These are phyloP conservation scores for Meleagris gallopavo DNA, from an alignment of 2,113 vertebrate species.

Conservation along the genomic window DNA sequence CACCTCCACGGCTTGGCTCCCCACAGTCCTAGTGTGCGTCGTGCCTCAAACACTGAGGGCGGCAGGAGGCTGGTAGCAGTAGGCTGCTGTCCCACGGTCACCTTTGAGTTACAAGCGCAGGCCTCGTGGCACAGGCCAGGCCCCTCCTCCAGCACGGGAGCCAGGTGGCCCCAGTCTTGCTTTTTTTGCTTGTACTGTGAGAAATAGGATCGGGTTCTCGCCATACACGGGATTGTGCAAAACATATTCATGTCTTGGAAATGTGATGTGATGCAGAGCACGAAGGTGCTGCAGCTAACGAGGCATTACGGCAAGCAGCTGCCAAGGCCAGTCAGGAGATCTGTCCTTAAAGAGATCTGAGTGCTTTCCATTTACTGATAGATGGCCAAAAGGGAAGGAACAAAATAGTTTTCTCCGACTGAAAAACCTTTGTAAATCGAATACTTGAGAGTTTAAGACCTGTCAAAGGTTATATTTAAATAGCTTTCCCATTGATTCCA, in stretches of 20 bases:
- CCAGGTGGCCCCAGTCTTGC: neutral
- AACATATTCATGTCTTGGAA: neutral
- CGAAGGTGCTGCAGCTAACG: neutral
- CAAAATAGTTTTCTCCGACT: neutral
- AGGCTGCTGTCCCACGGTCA: accelerated
- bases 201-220: neutral
- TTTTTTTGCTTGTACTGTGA: accelerated
- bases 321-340: neutral
- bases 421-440: neutral
- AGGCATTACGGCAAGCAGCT: neutral
- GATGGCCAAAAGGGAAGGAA: neutral
- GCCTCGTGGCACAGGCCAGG: accelerated
- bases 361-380: neutral
- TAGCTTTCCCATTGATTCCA: neutral
- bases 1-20: neutral
- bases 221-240: accelerated
- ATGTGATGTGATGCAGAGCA: accelerated
- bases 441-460: neutral
- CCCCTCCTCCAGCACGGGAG: too few species aligned
- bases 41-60: neutral
- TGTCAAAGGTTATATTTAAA: neutral
- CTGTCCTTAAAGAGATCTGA: neutral
- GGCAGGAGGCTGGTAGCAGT: neutral
- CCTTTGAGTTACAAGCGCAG: accelerated
- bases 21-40: accelerated